Evolutionary conservation across 1,140 invertebrate genomes (phyloP), one percentile per base, ranked within the genome.

Genomic region (Hycleus phaleratus): DNA sequence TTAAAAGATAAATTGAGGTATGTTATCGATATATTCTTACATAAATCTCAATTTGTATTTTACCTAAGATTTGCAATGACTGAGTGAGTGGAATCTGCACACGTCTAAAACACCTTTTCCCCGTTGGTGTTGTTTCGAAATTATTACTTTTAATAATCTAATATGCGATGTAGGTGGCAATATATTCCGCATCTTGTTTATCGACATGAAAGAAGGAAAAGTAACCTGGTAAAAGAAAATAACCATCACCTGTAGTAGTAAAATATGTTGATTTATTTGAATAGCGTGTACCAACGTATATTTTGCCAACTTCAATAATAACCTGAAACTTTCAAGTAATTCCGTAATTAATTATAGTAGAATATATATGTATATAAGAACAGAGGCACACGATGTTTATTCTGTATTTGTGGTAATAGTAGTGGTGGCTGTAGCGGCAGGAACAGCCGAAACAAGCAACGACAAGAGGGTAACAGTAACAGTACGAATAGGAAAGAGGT

Each of bases 351-450:
- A 55, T 55, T 55, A 55, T 55, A 55, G 44, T 39, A 44, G 52
- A n/a, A 32, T 32, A 32, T 32, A 32, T 18, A 18, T 18, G 18
- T 18, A 55, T 46, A 46, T 46, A 55, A 55, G 43, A 55, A 55
- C 52, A 55, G 52, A 18, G 44, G 52, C 44, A 26, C 40, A 48
- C 59, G 52, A 53, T 70, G 66, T 70, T 70, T 70, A 70, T 62
- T 70, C 65, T 66, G 65, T 66, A 65, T 67, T 69, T 69, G 68
- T 49, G 65, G 65, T 58, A 59, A 47, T 53, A 56, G 48, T 55
- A 4, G 40, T 42, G 11, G 32, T 32, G 32, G 32, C 32, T 32
- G 32, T 3, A 1, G 32, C 32, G 0, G 3, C 32, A 32, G 3
- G 32, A 2, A 7, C 32, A n/a, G 10, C 40, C 40, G 40, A 42